These are phyloP conservation scores for Montifringilla adamsi DNA, from an alignment of 2,113 vertebrate genomes.

Conservation along the genomic window DNA sequence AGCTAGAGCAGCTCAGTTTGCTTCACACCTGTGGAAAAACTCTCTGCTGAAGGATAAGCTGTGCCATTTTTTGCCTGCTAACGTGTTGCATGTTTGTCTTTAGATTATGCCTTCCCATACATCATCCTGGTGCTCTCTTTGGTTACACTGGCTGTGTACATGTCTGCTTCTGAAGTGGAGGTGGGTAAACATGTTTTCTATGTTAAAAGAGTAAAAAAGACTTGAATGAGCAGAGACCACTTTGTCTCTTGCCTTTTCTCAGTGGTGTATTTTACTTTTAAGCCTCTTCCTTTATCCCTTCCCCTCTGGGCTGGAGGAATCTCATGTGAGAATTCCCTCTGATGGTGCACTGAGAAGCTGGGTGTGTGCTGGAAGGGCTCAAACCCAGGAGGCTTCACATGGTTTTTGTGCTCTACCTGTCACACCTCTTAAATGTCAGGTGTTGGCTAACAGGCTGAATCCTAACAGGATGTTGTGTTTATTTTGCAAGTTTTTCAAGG, in stretches of 20 bases:
- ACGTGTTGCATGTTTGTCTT: not conserved
- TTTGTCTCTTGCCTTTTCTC: not conserved
- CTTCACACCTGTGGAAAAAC: not conserved
- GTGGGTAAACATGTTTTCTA: conserved; percentile 65
- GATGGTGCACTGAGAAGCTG: too few relatives aligned
- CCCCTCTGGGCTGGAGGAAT: not conserved
- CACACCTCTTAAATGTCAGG: not conserved
- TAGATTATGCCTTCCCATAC: conserved; percentile 97
- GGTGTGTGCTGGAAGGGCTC: not conserved
- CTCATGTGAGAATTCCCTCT: not conserved
- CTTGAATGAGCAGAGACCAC: not conserved
- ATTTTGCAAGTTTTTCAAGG: conserved; percentile 85
- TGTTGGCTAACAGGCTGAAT: not conserved
- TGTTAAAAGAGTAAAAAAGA: not conserved
- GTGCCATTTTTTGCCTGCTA: not conserved
- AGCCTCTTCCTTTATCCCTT: not conserved
- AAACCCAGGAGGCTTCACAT: not conserved
- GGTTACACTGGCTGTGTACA: conserved; percentile 93
- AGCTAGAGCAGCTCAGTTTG: not conserved
- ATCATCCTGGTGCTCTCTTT: conserved; percentile 94
- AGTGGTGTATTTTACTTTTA: not conserved
- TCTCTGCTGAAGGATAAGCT: not conserved
- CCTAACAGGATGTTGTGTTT: not conserved
- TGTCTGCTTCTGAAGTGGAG: conserved; percentile 98
- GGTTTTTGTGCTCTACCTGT: not conserved